Base-by-base conservation (phyloP, 2,113 vertebrate species). In the Microtus pennsylvanicus region DNA sequence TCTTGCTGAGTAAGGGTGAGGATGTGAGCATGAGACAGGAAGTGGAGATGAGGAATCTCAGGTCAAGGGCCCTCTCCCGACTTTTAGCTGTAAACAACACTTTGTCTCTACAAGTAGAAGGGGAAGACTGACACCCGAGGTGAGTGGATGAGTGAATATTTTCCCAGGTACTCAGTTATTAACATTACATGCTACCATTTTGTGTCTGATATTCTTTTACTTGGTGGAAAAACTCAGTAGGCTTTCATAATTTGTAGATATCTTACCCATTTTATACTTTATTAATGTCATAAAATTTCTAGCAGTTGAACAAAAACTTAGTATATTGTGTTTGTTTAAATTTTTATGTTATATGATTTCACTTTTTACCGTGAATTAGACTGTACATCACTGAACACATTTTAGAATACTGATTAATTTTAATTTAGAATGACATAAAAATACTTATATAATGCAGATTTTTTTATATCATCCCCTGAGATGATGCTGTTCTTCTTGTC, bases 401-500 rank as follows among this genome's bases (percentile, higher is more conserved):
- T 95, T 93, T 91, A 38, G 38, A 87, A 52, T 61, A n/a, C 89
- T 72, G 47, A 61, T 85, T 85, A 4, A 90, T 90, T 93, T 89
- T 92, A 87, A 94, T 95, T 82, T 55, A 77, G 26, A 69, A 88
- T 93, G 50, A 97, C 55, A 69, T 91, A 42, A 95, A 63, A 86
- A 4, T 67, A 2, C 35, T 72, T 67, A n/a, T 4, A 22, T 47
- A 17, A 38, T 94, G 12, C 1, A 24, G 0, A 89, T 94, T 85
- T 72, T 58, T 58, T 95, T 70, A n/a, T 94, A 30, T 85, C 52
- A 52, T 82, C 55, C 81, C 2, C 33, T 94, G 42, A 80, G 70
- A 74, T 75, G 85, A 1, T 17, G 1, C 78, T 92, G 47, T 87
- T 97, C 52, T 97, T 95, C 87, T 0, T 91, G 89, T 67, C 3